Conservation (phyloP, 2,113 vertebrate genomes). For the Actenoides lindsayi region DNA sequence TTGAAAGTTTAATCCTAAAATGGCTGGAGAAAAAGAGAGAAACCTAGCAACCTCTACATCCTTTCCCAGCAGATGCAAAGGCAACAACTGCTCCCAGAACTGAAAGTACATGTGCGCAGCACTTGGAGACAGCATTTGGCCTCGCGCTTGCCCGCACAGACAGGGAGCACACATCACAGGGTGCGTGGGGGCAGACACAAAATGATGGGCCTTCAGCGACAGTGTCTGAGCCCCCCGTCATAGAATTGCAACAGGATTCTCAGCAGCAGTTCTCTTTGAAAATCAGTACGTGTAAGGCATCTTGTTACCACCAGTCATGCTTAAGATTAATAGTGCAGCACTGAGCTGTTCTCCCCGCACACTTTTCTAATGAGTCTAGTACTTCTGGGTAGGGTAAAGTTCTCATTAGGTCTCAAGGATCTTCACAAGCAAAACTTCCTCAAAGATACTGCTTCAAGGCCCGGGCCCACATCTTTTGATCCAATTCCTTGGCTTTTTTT, state of each 20-base stretch:
- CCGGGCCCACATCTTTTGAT: background rate
- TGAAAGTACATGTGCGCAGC: background rate
- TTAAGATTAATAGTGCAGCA: conserved; percentile 25
- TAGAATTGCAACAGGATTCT: background rate
- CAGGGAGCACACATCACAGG: background rate
- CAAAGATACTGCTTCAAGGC: conserved; percentile 23
- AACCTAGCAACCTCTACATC: background rate
- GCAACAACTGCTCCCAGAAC: background rate
- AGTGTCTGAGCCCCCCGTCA: background rate
- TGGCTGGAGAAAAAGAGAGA: background rate
- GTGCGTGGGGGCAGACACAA: background rate
- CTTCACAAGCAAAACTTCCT: conserved; percentile 48
- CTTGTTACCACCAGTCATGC: conserved; percentile 13
- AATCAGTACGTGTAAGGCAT: background rate
- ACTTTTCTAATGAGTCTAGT: conserved; percentile 31
- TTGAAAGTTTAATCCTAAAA: conserved; percentile 10
- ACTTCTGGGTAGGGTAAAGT: conserved; percentile 24
- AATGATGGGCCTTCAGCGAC: background rate
- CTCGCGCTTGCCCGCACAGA: background rate
- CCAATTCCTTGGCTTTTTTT: conserved; percentile 9
- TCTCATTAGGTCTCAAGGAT: conserved; percentile 37
- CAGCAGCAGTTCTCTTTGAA: conserved; percentile 20
- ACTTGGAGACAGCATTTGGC: background rate
- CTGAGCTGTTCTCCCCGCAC: background rate
- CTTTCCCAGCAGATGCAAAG: background rate